Base-by-base conservation (phyloP, 2,888 invertebrate species). In the Eremobia ochroleuca region DNA sequence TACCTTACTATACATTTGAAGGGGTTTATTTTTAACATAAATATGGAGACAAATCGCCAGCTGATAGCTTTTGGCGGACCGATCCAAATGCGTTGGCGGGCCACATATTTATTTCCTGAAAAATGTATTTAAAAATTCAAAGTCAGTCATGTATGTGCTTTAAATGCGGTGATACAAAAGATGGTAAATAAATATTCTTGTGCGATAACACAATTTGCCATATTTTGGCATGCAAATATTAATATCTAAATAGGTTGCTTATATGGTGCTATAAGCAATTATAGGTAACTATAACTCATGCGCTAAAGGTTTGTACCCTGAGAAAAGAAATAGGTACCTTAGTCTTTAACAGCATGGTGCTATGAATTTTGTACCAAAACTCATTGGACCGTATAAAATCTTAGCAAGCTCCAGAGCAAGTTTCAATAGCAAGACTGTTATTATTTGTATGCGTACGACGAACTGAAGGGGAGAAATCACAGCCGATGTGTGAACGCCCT, bases 401-500 rank as follows among this genome's bases (percentile, higher is more conserved):
- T 86, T 78, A 73, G 71, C 15, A 61, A 71, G 62, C 70, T 82
- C 79, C 83, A 46, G 52, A 70, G 69, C 59, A 67, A 86, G 46
- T 76, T 59, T 83, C 70, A 83, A 82, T 72, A 77, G 66, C 67
- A 66, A 73, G 69, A 66, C n/a, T 58, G 67, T 81, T 81, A 76
- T 77, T 78, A 79, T 79, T 85, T 77, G 71, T 81, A 62, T 73
- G 58, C 64, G 65, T 62, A 64, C 65, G 34, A 6, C n/a, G 62
- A 89, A 92, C 86, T 84, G 89, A 91, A 95, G 95, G 96, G 96
- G 95, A 92, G 91, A 93, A 95, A 96, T 96, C 96, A 94, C 93
- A 90, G 92, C 84, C 88, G 83, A 88, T 90, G 90, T 90, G 90
- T 87, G 89, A 91, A 91, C 91, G 90, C 93, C 93, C 93, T 93